Evolutionary conservation across 1,140 invertebrate species (phyloP).

Genomic region (Macrobrachium rosenbergii): DNA sequence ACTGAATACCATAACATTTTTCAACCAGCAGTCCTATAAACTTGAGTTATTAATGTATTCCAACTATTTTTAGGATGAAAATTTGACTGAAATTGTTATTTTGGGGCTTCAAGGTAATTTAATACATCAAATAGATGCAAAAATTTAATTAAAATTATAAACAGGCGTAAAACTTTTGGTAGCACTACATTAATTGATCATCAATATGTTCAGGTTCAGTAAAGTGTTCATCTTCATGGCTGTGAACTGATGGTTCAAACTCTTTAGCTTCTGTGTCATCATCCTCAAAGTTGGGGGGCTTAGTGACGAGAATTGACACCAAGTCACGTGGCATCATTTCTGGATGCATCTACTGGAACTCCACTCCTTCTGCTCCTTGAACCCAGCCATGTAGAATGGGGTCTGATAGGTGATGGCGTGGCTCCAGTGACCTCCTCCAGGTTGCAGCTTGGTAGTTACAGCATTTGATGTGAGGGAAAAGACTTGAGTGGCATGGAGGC

Average conservation of each 20-base stretch:
- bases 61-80: too few relatives aligned
- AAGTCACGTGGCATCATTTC: neutral
- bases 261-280: slow-evolving; percentile 23
- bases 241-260: slow-evolving; percentile 3
- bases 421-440: neutral
- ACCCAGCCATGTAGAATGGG: neutral
- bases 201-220: slow-evolving; percentile 9
- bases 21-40: neutral
- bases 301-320: slow-evolving; percentile 10
- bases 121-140: neutral
- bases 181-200: slow-evolving; percentile 17
- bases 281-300: slow-evolving; percentile 29
- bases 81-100: neutral
- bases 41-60: neutral
- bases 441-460: slow-evolving; percentile 13
- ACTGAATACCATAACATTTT: neutral
- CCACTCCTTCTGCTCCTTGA: neutral
- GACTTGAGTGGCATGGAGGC: slow-evolving; percentile 32
- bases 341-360: neutral
- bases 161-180: neutral
- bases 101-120: neutral
- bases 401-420: neutral
- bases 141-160: neutral
- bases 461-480: neutral
- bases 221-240: neutral